Evolutionary conservation across 2,797 vertebrate species (phyloP), one percentile per base, ranked within the genome.

Genomic region (Pampus argenteus): DNA sequence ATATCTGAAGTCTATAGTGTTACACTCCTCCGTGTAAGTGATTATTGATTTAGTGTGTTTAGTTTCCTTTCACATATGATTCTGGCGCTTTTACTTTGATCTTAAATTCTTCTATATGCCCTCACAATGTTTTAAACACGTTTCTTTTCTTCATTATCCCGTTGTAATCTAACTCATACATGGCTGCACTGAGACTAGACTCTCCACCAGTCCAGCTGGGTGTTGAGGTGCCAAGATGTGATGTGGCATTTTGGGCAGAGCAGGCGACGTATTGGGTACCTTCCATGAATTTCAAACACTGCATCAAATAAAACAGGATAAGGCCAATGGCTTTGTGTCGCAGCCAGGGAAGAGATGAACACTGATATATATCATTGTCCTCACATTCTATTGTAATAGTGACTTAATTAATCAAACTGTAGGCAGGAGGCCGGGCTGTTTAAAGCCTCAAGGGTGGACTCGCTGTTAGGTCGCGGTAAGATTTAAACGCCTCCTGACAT

Each of bases 361-460:
- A 54, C 40, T 4, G 9, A 22, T 22, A 82, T 85, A 48, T 23
- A 85, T 88, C 86, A 77, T 61, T 74, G 71, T 71, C 76, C 45
- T 50, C 54, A 52, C 56, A 10, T 60, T 66, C 66, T 58, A 2
- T 79, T 75, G 77, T 83, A 64, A 38, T 22, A 26, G 40, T 18
- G 49, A 74, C 49, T 84, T 76, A 66, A 87, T 84, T 76, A 72
- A 87, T 86, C 66, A 84, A 72, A 62, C 61, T 65, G 68, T 45
- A 51, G 81, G 51, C 60, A 56, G 34, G 49, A 68, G 45, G 67
- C 54, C 2, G 0, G 15, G 50, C 40, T 76, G 65, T 63, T 42
- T 45, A 50, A 65, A 75, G 26, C 42, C 73, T 55, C 36, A 0
- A 17, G 40, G 56, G 55, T 55, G 9, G 2, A 61, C 44, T 60